phyloP scores from a whole-genome alignment of 2,888 invertebrate species.

The Drosophila monieri region DNA sequence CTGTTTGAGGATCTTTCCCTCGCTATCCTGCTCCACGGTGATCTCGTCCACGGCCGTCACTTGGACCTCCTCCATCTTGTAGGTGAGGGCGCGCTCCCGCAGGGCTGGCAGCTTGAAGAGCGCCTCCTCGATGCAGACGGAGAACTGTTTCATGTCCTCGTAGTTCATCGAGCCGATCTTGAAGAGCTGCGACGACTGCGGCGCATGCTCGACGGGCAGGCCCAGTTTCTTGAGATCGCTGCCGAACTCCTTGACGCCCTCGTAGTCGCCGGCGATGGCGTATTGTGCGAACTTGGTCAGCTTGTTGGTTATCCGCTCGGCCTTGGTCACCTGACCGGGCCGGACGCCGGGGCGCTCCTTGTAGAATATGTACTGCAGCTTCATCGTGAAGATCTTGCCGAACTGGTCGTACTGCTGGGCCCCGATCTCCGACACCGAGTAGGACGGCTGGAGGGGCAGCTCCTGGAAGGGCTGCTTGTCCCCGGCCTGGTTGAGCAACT shows the following conservation, averaged over 20 bases:
- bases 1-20: conserved; percentile 93
- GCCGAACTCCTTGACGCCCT: conserved; percentile 96
- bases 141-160: conserved; percentile 96
- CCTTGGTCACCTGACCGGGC: conserved; percentile 97
- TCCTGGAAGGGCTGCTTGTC: conserved; percentile 98
- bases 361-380: conserved; percentile 97
- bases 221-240: conserved; percentile 96
- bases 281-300: conserved; percentile 96
- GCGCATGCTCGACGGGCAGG: conserved; percentile 98
- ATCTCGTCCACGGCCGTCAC: conserved; percentile 96
- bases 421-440: conserved; percentile 96
- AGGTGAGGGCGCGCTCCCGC: conserved; percentile 93
- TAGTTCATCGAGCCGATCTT: conserved; percentile 96
- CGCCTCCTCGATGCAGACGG: conserved; percentile 95
- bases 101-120: conserved; percentile 93
- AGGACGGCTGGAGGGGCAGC: conserved; percentile 96
- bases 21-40: conserved; percentile 93
- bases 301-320: conserved; percentile 95
- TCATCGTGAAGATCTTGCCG: conserved; percentile 99
- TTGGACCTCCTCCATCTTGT: conserved; percentile 98
- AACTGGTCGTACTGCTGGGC: conserved; percentile 99
- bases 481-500: conserved; percentile 91
- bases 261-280: conserved; percentile 96
- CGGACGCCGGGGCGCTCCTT: conserved; percentile 98
- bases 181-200: conserved; percentile 96